Base-by-base conservation (phyloP, 1,140 invertebrate genomes). In the Andrena cerasifolii region DNA sequence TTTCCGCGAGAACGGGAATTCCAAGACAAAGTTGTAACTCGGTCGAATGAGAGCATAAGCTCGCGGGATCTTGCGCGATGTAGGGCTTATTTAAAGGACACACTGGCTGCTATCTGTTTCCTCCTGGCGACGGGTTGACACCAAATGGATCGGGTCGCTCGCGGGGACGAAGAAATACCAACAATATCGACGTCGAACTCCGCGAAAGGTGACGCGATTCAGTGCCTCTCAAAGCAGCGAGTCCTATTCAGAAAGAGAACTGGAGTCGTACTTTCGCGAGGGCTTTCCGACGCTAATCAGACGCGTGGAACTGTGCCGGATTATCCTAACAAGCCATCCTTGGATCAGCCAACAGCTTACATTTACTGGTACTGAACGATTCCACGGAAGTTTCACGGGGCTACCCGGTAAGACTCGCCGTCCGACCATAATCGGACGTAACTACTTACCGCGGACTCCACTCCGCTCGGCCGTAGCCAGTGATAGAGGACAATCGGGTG, bases 81-180 rank as follows among this genome's bases (percentile, higher is more conserved):
- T 7, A 40, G 26, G n/a, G 36, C 18, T 70, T 31, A 45, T 31
- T 71, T 71, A 71, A 28, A 31, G 36, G 54, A 33, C 54, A 54
- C 31, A 8, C n/a, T n/a, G 14, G 24, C 33, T 2, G 26, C 1
- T 51, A 51, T 40, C 31, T 28, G 31, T 53, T 28, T 33, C 21
- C 36, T 43, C 2, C 31, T 12, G 36, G 53, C 36, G 53, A 58
- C 14, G 8, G 24, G 36, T 43, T 31, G 67, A 45, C 40, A 24
- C 36, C 7, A 43, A 71, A 61, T 18, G 16, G 54, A 71, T 71
- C 26, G 54, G 1, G 14, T 3, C 16, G 18, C 24, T 14, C 7
- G 16, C 6, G 10, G 12, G 24, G 31, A 26, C n/a, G 47, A 53
- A 36, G 65, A 67, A 53, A 53, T 49, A 26, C 31, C 14, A 53